Percentiles rank a stretch among this genome's conserved stretches.
These are phyloP conservation scores for Coremacera marginata DNA, from an alignment of 2,888 invertebrate species.

Conservation along the genomic window DNA sequence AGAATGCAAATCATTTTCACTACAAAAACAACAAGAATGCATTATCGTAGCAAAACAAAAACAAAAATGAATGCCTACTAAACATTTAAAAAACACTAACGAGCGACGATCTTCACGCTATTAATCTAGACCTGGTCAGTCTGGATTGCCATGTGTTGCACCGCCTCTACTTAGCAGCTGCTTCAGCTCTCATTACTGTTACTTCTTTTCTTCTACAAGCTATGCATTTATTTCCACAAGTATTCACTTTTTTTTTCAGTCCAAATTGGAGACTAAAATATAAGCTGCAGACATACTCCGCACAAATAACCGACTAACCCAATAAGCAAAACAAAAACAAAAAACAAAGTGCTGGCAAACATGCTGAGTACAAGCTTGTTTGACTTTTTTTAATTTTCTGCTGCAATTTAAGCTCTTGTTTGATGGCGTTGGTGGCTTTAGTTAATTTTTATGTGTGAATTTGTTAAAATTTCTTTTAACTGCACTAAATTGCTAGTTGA, in stretches of 20 bases:
- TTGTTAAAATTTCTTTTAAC: constrained; percentile 5
- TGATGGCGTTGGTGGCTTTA: neutral
- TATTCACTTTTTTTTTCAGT: neutral
- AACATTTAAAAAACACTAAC: constrained; percentile 6
- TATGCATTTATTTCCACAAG: no score
- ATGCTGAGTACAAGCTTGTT: neutral
- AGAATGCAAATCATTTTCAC: neutral
- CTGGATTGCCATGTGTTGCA: neutral
- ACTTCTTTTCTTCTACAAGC: no score
- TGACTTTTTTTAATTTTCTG: neutral
- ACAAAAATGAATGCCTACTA: neutral
- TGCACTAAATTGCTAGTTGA: no score
- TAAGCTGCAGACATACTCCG: neutral
- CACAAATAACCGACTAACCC: constrained; percentile 61
- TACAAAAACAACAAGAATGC: constrained; percentile 7
- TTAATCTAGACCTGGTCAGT: neutral
- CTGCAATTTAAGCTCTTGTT: neutral
- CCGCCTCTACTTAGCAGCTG: no score
- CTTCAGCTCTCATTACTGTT: no score
- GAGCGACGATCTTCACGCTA: neutral
- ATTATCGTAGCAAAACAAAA: neutral
- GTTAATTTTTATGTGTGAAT: neutral
- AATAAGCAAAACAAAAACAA: constrained; percentile 48
- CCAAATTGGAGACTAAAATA: no score
- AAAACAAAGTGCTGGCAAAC: neutral